Base-by-base conservation (phyloP, 2,113 vertebrate species). In the Eira barbara region DNA sequence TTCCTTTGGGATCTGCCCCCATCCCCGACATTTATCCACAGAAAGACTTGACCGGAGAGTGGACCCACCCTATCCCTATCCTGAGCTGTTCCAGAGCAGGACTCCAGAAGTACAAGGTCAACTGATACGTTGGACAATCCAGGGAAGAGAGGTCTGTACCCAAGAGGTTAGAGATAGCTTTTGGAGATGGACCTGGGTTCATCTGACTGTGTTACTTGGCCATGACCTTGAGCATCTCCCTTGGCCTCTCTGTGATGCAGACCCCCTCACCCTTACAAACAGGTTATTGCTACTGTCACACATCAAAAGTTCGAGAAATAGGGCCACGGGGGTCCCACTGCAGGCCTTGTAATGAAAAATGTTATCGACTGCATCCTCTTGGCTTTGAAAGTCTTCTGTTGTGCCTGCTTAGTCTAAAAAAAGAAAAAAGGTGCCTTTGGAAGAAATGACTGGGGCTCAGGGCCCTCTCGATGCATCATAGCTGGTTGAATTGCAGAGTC, bases 401-500 rank as follows among this genome's bases (percentile, higher is more conserved):
- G 49, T 80, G 85, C 67, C 67, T 86, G 47, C 47, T 82, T 69
- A 8, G 25, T 73, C 47, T 31, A 15, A 47, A 20, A 45, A 69
- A 78, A 85, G 31, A 76, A 23, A 82, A 57, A 78, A 63, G 80
- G 20, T 71, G 14, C 29, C 45, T 39, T 20, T 85, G 80, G 80
- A 80, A 88, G 74, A 76, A 85, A 47, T 45, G 39, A 29, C 29
- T 23, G 27, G 86, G 94, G 74, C 39, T 15, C 12, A 3, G 81
- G n/a, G 90, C 36, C 90, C 31, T 36, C 17, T 17, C 52, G 81
- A 34, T 67, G 20, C 2, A 2, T 61, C 0, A 1, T 42, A 47
- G 85, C 59, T 47, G 45, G 89, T 76, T 95, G 96, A 92, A 95
- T 87, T 84, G 86, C 96, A 52, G 88, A 88, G 55, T 97, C 96